A percentile compares a stretch with the other conserved stretches of the same genome.
phyloP scores from a whole-genome alignment of 2,113 vertebrate genomes.

The Gadus chalcogrammus region DNA sequence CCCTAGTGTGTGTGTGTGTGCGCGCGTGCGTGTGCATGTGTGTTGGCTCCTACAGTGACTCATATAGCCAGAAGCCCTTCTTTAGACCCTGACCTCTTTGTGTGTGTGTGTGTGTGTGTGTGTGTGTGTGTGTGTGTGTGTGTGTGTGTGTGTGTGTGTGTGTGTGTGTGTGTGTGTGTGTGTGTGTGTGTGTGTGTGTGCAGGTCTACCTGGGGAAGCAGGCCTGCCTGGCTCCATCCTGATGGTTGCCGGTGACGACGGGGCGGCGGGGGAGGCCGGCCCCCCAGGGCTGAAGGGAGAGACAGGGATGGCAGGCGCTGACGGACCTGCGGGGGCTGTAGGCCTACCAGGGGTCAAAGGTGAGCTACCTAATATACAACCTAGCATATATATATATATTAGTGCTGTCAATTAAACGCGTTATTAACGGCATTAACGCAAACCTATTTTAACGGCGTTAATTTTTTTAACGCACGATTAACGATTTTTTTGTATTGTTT shows the following conservation, averaged over 20 bases:
- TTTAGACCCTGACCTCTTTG: not conserved
- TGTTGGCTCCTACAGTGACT: not conserved
- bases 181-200: conserved; percentile 13
- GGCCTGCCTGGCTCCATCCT: conserved; percentile 46
- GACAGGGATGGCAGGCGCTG: conserved; percentile 34
- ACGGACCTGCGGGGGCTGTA: conserved; percentile 34
- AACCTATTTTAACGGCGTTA: no score
- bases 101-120: not conserved
- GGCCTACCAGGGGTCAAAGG: conserved; percentile 52
- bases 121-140: no score
- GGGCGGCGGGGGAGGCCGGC: conserved; percentile 69
- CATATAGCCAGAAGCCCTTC: not conserved
- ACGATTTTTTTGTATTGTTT: no score
- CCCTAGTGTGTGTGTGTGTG: no score
- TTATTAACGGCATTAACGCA: no score
- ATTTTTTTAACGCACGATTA: no score
- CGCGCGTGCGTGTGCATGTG: not conserved
- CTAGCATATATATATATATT: no score
- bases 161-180: not conserved
- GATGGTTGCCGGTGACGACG: conserved; percentile 70
- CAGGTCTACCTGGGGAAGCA: conserved; percentile 53
- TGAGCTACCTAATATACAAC: conserved; percentile 5
- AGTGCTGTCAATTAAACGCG: no score
- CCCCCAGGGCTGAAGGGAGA: conserved; percentile 33
- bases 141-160: no score